phyloP scores from a whole-genome alignment of 2,113 vertebrate species.

The Vidua macroura region DNA sequence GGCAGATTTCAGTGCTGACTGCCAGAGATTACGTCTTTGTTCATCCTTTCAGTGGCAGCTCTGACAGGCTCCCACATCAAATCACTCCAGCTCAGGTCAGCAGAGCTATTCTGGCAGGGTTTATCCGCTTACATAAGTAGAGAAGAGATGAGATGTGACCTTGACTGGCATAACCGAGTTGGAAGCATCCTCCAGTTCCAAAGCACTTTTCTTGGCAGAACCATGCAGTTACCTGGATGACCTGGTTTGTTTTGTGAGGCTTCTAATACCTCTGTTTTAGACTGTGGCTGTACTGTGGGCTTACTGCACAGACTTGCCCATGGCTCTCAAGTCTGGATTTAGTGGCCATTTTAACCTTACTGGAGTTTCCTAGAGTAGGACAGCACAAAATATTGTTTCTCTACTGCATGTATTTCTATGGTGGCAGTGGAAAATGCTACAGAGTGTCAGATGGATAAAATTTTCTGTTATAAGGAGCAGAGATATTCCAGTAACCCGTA shows the following conservation, averaged over 20 bases:
- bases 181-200: background rate
- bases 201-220: background rate
- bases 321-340: background rate
- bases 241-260: background rate
- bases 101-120: background rate
- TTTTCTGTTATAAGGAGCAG: background rate
- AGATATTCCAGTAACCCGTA: background rate
- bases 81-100: background rate
- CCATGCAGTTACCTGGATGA: background rate
- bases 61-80: background rate
- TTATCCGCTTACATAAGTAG: background rate
- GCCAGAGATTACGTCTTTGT: background rate
- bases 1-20: background rate
- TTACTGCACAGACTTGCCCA: background rate
- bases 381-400: background rate
- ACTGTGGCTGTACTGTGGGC: background rate
- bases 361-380: background rate
- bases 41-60: background rate
- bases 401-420: background rate
- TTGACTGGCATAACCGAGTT: background rate
- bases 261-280: background rate
- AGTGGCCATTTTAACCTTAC: background rate
- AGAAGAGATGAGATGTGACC: background rate
- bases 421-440: background rate
- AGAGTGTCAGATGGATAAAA: background rate